Base-by-base conservation (phyloP, 2,113 vertebrate species). In the Anhinga rufa region DNA sequence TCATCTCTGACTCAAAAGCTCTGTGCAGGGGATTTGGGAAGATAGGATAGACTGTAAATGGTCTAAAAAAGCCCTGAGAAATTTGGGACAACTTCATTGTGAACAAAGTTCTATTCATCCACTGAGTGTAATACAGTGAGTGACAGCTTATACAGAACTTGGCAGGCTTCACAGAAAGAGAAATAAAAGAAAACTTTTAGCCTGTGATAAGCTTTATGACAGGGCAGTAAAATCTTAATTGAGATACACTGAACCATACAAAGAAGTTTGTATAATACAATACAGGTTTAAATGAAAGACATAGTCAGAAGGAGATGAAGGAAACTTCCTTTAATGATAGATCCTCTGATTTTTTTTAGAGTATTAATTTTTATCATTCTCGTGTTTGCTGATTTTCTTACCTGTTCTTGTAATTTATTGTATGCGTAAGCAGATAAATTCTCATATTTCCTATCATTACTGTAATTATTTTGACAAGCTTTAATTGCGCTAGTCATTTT, bases 171-270 rank as follows among this genome's bases (percentile, higher is more conserved):
- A 96, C 60, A 94, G 87, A 93, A 86, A 91, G 88, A 92, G 40
- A 81, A 97, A 97, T 97, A 91, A 97, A 97, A 96, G 60, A 91
- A 97, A 98, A 96, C 34, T 65, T 95, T 95, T 94, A 78, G 55
- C 70, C 78, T 80, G 26, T 54, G 69, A 95, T 94, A 94, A 93
- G 96, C 79, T 94, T 97, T 95, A 94, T 87, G 88, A 94, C 86
- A 82, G 84, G 61, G 71, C 94, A 92, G 64, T 90, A 97, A 97
- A 96, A 91, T 91, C 71, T 65, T 97, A 96, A 97, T 84, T 94
- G 91, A 96, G 86, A 95, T 64, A 97, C 46, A 60, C 28, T 77
- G 55, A 97, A 88, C 55, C 44, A 24, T 54, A 94, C 70, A 92
- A 91, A 97, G 82, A 79, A 46, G 69, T 76, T 72, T 80, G 13